phyloP scores from a whole-genome alignment of 2,888 invertebrate genomes.

The Dichetophora obliterata region DNA sequence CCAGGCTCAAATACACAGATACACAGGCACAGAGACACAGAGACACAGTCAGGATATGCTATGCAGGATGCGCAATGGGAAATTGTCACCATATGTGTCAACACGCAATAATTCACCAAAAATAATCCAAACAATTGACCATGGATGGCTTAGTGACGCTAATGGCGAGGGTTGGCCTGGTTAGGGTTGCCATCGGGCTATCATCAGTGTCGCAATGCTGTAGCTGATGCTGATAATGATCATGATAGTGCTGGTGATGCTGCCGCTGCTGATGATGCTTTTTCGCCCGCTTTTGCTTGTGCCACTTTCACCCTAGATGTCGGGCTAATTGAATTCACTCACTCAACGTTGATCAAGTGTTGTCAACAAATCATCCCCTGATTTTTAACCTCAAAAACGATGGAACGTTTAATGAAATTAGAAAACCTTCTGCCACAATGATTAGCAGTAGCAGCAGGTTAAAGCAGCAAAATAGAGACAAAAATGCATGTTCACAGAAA shows the following conservation, averaged over 20 bases:
- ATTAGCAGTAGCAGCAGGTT: constrained; percentile 52
- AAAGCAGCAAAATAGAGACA: background rate
- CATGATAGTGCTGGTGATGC: constrained; percentile 13
- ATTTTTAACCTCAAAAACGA: constrained; percentile 52
- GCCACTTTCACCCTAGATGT: constrained; percentile 31
- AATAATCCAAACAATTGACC: constrained; percentile 70
- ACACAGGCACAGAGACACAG: background rate
- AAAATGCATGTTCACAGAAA: background rate
- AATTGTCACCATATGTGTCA: constrained; percentile 71
- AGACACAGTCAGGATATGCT: background rate
- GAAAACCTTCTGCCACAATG: constrained; percentile 63
- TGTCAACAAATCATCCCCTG: constrained; percentile 61
- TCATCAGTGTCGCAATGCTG: constrained; percentile 13
- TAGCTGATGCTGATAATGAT: constrained; percentile 20
- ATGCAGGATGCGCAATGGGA: constrained; percentile 46
- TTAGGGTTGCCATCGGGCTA: constrained; percentile 9
- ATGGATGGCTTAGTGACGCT: constrained; percentile 53
- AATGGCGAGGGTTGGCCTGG: constrained; percentile 60
- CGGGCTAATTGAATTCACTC: constrained; percentile 64
- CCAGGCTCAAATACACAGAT: background rate
- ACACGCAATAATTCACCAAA: constrained; percentile 71
- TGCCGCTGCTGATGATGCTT: constrained; percentile 20
- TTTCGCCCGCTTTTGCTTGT: background rate
- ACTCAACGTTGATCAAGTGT: constrained; percentile 61
- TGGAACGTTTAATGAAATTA: constrained; percentile 60